Base-by-base conservation (phyloP, 2,797 vertebrate species). In the Fistularia tabacaria region DNA sequence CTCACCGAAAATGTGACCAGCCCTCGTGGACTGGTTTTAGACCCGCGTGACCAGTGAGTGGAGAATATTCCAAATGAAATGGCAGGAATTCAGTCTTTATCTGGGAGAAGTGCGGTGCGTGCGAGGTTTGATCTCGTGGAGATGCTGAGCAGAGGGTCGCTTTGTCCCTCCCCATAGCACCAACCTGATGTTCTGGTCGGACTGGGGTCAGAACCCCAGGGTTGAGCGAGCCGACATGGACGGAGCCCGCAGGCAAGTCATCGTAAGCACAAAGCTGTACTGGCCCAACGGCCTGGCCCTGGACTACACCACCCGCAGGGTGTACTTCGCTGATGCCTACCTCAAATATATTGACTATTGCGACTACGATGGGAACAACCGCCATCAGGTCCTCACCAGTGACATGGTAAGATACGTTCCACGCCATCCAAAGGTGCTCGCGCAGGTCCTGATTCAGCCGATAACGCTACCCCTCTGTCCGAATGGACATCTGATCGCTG, bases 291-390 rank as follows among this genome's bases (percentile, higher is more conserved):
- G 89, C 49, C 76, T 91, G 41, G 70, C 90, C 36, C 59, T 91
- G 68, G 90, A 91, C 78, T 91, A 90, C 68, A 93, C 93, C 71
- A 97, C 94, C 36, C 92, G 80, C 57, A 90, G 93, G 46, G 77
- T 98, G 9, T 98, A 95, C 83, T 98, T 98, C 80, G 87, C 92
- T 50, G 95, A 98, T 37, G 92, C 93, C 57, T 95, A 97, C 77
- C 92, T 98, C 37, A 93, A 94, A 76, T 98, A 95, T 64, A 94
- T 98, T 0, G 93, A 98, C 84, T 96, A 92, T 69, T 98, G 96
- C 76, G 93, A 97, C 80, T 98, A 98, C 12, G 70, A 95, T 50
- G 96, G 96, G 66, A 91, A 88, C 6, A 91, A 95, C 77, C 92
- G 95, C 39, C 77, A 85, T 59, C 96, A 98, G 67, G 93, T 94